Percentiles rank a stretch among this genome's conserved stretches.
phyloP scores from a whole-genome alignment of 2,888 invertebrate species.

The Podotricha telesiphe region DNA sequence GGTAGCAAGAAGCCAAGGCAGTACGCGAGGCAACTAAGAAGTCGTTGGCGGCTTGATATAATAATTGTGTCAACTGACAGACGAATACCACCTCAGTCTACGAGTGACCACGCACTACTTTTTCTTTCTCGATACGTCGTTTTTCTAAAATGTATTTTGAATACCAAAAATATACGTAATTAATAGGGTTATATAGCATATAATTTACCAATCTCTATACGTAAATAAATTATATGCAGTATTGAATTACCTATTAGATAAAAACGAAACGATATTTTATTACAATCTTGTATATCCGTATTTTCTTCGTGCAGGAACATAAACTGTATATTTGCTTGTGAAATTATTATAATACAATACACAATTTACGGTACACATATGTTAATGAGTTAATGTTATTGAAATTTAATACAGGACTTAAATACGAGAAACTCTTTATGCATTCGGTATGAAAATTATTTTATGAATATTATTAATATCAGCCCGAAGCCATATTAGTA shows the following conservation, averaged over 20 bases:
- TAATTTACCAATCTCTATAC: too few relatives aligned
- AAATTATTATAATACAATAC: constrained; percentile 9
- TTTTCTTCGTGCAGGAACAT: neutral
- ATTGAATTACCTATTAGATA: neutral
- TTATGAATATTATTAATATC: constrained; percentile 22
- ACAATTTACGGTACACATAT: neutral
- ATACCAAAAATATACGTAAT: too few relatives aligned
- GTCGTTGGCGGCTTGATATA: too few relatives aligned
- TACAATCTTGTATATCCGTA: neutral
- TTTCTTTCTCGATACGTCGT: too few relatives aligned
- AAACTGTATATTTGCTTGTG: neutral
- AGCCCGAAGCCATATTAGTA: constrained; percentile 36
- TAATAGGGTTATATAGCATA: too few relatives aligned
- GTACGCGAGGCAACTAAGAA: too few relatives aligned
- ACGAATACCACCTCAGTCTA: too few relatives aligned
- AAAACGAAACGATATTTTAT: neutral
- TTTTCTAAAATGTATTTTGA: too few relatives aligned
- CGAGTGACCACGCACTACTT: too few relatives aligned
- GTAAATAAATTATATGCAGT: neutral
- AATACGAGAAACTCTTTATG: constrained; percentile 19
- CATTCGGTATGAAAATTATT: constrained; percentile 24
- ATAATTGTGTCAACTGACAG: too few relatives aligned
- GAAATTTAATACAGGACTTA: constrained; percentile 20
- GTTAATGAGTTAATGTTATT: constrained; percentile 14
- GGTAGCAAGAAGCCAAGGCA: too few relatives aligned